Evolutionary conservation across 2,797 vertebrate genomes (phyloP), one percentile per base, ranked within the genome.

Genomic region (Mareca strepera): DNA sequence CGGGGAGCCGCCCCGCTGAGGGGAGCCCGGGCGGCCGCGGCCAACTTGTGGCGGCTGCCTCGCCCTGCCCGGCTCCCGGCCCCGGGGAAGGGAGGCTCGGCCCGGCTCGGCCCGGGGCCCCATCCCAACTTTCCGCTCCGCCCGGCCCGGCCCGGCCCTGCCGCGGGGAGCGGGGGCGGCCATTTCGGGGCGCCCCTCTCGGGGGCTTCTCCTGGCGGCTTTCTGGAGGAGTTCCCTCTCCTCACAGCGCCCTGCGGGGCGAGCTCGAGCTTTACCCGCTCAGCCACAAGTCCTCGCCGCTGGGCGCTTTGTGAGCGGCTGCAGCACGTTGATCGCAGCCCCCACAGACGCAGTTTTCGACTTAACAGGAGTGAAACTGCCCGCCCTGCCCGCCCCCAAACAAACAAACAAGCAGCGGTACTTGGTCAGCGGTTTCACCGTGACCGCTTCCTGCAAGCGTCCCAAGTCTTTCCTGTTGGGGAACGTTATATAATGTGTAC

Each of bases 401-500:
- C 46, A 7, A 46, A 12, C 46, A 12, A 48, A 23, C 46, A 48
- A 48, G 12, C 46, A 12, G 46, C 52, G 26, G 10, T 53, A 11
- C 28, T 22, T 6, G n/a, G 58, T 2, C 53, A 48, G n/a, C 22
- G 52, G n/a, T 29, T 77, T 67, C 44, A 18, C 31, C 22, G 1
- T 5, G 23, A 21, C 7, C 17, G 21, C 12, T 25, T 73, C 26
- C 53, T 23, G 73, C 66, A n/a, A 75, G 26, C 10, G 56, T 25
- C 70, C 85, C 18, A 17, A 50, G 63, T 44, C 23, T 52, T 78
- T 68, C 35, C 12, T 14, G 3, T 70, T 33, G 88, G 48, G 12
- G 46, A 35, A 52, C 29, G 80, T 95, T 96, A 72, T 70, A 67
- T 93, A 95, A 96, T 58, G 13, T 8, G 8, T 55, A 25, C n/a